Conservation (phyloP, 2,888 invertebrate species). For the Phaedon cochleariae region DNA sequence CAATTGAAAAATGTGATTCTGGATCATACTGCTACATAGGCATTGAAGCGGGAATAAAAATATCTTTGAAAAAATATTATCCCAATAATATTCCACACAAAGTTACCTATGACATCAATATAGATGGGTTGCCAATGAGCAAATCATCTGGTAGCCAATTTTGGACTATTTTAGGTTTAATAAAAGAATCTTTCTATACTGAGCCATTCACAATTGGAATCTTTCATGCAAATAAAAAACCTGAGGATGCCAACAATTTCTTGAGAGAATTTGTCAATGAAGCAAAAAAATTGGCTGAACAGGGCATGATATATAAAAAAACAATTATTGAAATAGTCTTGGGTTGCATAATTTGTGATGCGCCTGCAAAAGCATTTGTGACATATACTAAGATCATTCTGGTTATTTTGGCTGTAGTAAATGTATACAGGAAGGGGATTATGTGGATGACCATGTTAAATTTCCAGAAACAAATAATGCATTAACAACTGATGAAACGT, state of each 20-base stretch:
- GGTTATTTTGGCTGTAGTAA: constrained; percentile 8
- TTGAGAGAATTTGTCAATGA: constrained; percentile 4
- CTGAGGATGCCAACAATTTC: constrained; percentile 3
- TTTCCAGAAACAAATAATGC: constrained; percentile 17
- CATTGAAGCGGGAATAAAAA: constrained; percentile 2
- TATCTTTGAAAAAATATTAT: constrained; percentile 4
- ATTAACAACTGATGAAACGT: constrained; percentile 21
- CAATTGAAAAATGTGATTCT: background rate
- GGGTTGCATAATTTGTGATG: constrained; percentile 8
- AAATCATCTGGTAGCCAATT: background rate
- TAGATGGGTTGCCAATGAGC: background rate
- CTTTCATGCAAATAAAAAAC: constrained; percentile 1
- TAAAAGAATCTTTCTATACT: background rate
- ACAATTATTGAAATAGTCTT: constrained; percentile 3
- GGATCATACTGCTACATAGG: constrained; percentile 8
- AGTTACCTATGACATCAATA: constrained; percentile 3
- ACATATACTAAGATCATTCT: constrained; percentile 5
- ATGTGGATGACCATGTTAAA: constrained; percentile 7
- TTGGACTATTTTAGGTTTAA: constrained; percentile 4
- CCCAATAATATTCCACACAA: background rate
- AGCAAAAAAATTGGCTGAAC: background rate
- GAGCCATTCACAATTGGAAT: constrained; percentile 1
- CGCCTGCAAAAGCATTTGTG: background rate
- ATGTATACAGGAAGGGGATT: constrained; percentile 12
- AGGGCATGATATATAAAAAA: constrained; percentile 3